These are phyloP conservation scores for Electrophaes corylata DNA, from an alignment of 2,888 invertebrate genomes.

Conservation along the genomic window DNA sequence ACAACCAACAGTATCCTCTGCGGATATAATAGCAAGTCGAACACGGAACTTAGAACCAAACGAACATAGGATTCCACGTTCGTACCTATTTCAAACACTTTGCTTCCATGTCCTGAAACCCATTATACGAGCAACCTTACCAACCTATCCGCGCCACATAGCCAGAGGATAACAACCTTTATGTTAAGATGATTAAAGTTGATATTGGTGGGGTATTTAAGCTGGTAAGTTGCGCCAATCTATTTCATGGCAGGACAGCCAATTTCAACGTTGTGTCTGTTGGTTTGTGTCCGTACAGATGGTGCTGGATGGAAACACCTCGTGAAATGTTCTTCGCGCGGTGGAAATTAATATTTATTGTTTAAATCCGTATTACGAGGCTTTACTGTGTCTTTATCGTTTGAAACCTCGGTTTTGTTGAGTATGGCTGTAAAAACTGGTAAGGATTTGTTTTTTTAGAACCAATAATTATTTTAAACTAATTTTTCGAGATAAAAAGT, in stretches of 20 bases:
- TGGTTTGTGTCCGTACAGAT: constrained; percentile 42
- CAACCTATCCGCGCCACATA: constrained; percentile 33
- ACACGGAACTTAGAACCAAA: constrained; percentile 30
- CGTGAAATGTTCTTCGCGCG: constrained; percentile 4
- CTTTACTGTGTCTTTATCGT: neutral
- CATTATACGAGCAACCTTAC: constrained; percentile 52
- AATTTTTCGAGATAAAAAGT: too few relatives aligned
- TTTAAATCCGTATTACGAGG: neutral
- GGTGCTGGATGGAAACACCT: constrained; percentile 24
- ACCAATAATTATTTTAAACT: too few relatives aligned
- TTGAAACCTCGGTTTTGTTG: too few relatives aligned
- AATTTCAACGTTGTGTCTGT: constrained; percentile 61
- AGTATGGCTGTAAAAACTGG: too few relatives aligned
- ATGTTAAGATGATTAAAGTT: constrained; percentile 27
- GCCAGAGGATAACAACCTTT: constrained; percentile 41
- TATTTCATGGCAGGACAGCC: constrained; percentile 65
- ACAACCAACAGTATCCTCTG: constrained; percentile 4
- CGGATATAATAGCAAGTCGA: constrained; percentile 21
- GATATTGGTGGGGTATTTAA: constrained; percentile 14
- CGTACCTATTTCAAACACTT: constrained; percentile 45
- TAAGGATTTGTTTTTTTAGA: too few relatives aligned
- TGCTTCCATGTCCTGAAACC: constrained; percentile 46
- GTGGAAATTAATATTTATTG: constrained; percentile 5
- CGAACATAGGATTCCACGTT: constrained; percentile 38
- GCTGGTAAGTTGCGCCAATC: constrained; percentile 55